phyloP scores from a whole-genome alignment of 2,113 vertebrate species.

The Tringa solitaria region DNA sequence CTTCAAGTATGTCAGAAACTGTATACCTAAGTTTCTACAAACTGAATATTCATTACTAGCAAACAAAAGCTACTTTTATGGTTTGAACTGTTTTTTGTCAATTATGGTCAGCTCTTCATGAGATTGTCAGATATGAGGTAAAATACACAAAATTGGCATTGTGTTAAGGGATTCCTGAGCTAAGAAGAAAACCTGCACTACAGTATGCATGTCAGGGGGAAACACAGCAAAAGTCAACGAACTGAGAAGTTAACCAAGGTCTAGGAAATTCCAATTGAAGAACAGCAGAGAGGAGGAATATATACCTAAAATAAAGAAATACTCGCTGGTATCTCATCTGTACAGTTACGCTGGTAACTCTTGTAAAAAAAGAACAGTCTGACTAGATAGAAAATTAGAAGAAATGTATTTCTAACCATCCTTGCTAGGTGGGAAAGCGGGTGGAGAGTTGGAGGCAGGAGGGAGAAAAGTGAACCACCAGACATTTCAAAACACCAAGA shows the following conservation, averaged over 20 bases:
- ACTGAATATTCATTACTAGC: neutral
- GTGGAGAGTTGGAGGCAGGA: neutral
- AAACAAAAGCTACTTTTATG: neutral
- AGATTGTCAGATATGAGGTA: neutral
- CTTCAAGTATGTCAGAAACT: neutral
- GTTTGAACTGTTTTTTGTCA: neutral
- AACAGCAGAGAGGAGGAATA: neutral
- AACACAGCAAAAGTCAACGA: neutral
- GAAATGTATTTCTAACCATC: neutral
- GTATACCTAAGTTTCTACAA: neutral
- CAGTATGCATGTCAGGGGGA: neutral
- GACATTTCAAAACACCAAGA: neutral
- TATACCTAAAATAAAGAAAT: neutral
- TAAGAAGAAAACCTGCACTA: neutral
- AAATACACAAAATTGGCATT: neutral
- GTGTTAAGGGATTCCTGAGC: neutral
- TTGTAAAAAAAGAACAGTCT: neutral
- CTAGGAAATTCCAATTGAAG: neutral
- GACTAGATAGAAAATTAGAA: neutral
- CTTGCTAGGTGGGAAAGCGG: accelerated
- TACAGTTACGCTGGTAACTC: neutral
- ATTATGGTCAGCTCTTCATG: neutral
- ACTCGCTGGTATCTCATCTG: neutral
- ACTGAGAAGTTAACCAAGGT: neutral
- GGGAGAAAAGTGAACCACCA: neutral